Conservation (phyloP, 2,113 vertebrate genomes). For the Pygoscelis adeliae region DNA sequence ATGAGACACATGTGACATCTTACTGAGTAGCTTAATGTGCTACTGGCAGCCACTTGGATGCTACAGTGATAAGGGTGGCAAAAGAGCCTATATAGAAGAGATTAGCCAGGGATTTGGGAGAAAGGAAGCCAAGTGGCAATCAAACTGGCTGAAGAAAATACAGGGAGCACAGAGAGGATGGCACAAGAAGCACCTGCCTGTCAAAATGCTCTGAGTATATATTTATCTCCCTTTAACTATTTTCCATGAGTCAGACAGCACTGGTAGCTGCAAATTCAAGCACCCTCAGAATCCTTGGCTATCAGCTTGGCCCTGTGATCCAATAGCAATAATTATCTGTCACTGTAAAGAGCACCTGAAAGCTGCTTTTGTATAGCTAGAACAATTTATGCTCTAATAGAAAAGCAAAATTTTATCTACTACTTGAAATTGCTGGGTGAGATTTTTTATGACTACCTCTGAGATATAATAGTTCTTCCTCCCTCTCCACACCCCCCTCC, state of each 20-base stretch:
- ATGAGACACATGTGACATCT: neutral
- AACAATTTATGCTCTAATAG: neutral
- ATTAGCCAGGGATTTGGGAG: slow-evolving; percentile 44
- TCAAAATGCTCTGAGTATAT: neutral
- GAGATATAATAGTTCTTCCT: neutral
- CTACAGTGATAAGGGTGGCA: neutral
- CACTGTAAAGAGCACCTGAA: neutral
- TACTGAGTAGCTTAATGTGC: neutral
- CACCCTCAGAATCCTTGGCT: neutral
- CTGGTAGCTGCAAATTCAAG: neutral
- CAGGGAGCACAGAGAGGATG: slow-evolving; percentile 12
- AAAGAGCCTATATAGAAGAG: slow-evolving; percentile 21
- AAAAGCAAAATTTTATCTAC: neutral
- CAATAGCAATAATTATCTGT: neutral
- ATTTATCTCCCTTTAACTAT: neutral
- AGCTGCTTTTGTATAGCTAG: neutral
- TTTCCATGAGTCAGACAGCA: neutral
- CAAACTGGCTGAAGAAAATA: slow-evolving; percentile 33
- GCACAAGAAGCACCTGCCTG: neutral
- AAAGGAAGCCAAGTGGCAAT: slow-evolving; percentile 42
- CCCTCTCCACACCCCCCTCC: rapidly evolving
- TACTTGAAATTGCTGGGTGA: neutral
- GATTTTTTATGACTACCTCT: neutral
- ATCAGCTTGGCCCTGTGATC: neutral
- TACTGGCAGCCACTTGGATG: neutral